A percentile compares a stretch with the other conserved stretches of the same genome.
Evolutionary conservation across 2,888 invertebrate species (phyloP).

Genomic region (Axea sp.): DNA sequence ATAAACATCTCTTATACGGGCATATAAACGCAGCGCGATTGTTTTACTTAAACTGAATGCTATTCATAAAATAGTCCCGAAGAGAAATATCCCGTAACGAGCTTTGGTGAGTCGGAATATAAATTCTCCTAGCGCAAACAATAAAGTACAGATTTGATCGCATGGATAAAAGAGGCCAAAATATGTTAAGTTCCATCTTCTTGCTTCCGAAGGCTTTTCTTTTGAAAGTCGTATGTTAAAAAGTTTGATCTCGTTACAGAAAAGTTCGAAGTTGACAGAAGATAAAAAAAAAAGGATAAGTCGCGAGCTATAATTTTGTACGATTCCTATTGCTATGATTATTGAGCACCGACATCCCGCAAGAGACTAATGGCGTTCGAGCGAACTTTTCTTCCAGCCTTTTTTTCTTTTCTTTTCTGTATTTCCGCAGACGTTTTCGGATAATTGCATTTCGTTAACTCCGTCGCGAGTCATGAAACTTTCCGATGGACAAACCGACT

Average conservation of each 20-base stretch:
- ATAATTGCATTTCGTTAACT: constrained; percentile 26
- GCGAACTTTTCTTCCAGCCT: constrained; percentile 21
- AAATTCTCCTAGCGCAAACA: constrained; percentile 20
- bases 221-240: constrained; percentile 17
- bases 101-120: not conserved
- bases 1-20: no score
- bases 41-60: constrained; percentile 5
- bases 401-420: constrained; percentile 20
- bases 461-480: constrained; percentile 27
- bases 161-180: constrained; percentile 4
- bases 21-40: no score
- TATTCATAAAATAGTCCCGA: constrained; percentile 1
- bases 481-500: constrained; percentile 55
- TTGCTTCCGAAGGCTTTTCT: constrained; percentile 11
- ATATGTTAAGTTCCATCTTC: constrained; percentile 22
- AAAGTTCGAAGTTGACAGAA: constrained; percentile 41
- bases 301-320: constrained; percentile 36
- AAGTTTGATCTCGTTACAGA: constrained; percentile 48
- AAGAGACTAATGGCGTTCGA: constrained; percentile 7
- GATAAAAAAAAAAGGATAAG: constrained; percentile 26
- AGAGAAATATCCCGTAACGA: constrained; percentile 6
- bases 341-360: constrained; percentile 28
- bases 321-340: constrained; percentile 39
- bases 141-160: constrained; percentile 30
- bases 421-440: constrained; percentile 31